Evolutionary conservation across 2,888 invertebrate species (phyloP), one percentile per base, ranked within the genome.

Genomic region (Apodemia hepburni): DNA sequence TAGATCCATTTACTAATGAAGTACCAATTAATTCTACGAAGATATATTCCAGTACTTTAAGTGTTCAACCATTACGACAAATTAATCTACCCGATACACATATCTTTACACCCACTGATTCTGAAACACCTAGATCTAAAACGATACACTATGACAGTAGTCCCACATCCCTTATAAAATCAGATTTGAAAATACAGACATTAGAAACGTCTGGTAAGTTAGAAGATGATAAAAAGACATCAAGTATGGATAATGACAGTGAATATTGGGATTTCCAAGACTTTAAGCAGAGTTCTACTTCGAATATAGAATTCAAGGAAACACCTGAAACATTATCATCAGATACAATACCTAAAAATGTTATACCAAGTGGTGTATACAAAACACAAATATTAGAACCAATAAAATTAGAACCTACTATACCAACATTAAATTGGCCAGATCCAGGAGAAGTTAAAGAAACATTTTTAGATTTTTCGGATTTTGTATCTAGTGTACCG

Each of bases 101-200:
- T 72, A 92, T 92, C 62, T 92, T 90, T 70, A 92, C 92, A 63
- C 92, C 92, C 5, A 89, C 89, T 35, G 89, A 92, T 73, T 92
- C 92, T 0, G 90, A 92, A 77, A 90, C 85, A 62, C 92, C 92
- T 38, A 82, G 90, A 67, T 92, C 92, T 38, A 92, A 90, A 78
- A 92, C 91, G 22, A 92, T 92, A 61, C 92, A 92, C 71, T 91
- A 92, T 67, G 82, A 85, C 66, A 79, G 68, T 61, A 74, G 71
- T 59, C 77, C 82, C n/a, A 68, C 80, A 12, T 76, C 81, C 29
- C 73, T 87, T n/a, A 67, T 85, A 57, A 57, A 57, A 49, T 80
- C 85, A 18, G 81, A 83, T 67, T 65, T 61, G 8, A 64, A 75
- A 62, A 71, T 61, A 17, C 63, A 71, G 64, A 22, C 62, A 54